phyloP scores from a whole-genome alignment of 2,888 invertebrate genomes.

The Serrognathus titanus region DNA sequence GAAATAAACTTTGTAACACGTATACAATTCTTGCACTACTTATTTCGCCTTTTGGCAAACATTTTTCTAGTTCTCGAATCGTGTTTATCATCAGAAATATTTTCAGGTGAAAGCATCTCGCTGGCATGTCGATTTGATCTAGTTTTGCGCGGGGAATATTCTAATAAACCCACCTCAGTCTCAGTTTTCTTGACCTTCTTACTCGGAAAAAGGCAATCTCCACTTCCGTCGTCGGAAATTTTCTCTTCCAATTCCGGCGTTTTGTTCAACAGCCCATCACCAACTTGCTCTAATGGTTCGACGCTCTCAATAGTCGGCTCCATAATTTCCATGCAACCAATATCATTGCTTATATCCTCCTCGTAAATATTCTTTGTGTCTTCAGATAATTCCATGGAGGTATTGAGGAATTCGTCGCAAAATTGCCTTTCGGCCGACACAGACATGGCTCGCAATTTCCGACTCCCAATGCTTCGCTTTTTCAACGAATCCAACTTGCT shows the following conservation, averaged over 20 bases:
- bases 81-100: constrained; percentile 5
- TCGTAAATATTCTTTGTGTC: constrained; percentile 12
- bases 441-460: constrained; percentile 1
- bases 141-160: constrained; percentile 22
- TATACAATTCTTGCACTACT: constrained; percentile 2
- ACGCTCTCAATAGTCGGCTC: constrained; percentile 6
- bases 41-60: constrained; percentile 6
- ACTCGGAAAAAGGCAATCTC: not conserved
- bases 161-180: constrained; percentile 2
- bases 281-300: not conserved
- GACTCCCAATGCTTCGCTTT: constrained; percentile 1
- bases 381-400: constrained; percentile 8
- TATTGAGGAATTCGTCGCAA: constrained; percentile 18
- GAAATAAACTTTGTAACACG: no score
- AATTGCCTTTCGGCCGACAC: constrained; percentile 6
- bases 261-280: constrained; percentile 3
- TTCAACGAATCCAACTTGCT: constrained; percentile 8
- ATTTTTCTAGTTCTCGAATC: constrained; percentile 9
- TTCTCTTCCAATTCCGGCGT: constrained; percentile 7
- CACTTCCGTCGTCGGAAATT: not conserved
- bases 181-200: constrained; percentile 1
- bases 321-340: constrained; percentile 9
- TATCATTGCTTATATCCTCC: constrained; percentile 1
- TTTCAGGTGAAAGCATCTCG: constrained; percentile 6
- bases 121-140: constrained; percentile 14